Percentiles rank a stretch among this genome's conserved stretches.
Evolutionary conservation across 2,888 invertebrate species (phyloP).

Genomic region (Escarpia spicata): DNA sequence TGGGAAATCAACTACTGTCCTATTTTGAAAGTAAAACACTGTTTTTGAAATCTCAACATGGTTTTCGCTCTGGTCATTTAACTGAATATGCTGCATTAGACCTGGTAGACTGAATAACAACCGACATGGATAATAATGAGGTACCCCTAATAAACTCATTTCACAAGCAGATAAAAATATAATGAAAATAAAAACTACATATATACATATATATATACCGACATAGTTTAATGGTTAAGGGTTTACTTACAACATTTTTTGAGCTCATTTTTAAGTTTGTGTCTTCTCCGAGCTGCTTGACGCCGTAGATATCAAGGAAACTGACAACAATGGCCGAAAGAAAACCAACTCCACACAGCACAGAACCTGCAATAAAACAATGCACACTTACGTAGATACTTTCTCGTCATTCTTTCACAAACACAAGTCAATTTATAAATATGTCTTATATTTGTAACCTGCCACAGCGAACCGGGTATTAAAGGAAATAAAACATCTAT

Average conservation of each 20-base stretch:
- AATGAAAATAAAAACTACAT: background rate
- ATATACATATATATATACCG: no score
- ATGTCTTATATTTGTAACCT: background rate
- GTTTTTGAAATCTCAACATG: no score
- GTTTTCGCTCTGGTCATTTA: no score
- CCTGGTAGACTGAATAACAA: no score
- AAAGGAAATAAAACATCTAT: no score
- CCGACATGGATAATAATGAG: no score
- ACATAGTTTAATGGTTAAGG: background rate
- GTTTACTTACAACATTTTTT: conserved; percentile 53
- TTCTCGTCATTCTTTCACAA: background rate
- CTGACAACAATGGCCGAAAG: conserved; percentile 63
- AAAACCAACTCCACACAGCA: conserved; percentile 65
- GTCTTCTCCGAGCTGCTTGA: conserved; percentile 58
- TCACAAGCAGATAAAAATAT: no score
- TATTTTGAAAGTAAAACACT: no score
- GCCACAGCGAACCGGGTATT: no score
- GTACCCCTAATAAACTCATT: no score
- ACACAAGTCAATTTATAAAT: background rate
- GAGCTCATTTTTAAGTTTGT: conserved; percentile 54
- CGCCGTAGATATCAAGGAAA: conserved; percentile 60
- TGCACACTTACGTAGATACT: background rate
- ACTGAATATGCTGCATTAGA: no score
- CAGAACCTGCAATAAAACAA: conserved; percentile 54
- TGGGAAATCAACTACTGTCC: no score